Evolutionary conservation across 2,888 invertebrate species (phyloP).

Genomic region (Gasteruption jaculator): DNA sequence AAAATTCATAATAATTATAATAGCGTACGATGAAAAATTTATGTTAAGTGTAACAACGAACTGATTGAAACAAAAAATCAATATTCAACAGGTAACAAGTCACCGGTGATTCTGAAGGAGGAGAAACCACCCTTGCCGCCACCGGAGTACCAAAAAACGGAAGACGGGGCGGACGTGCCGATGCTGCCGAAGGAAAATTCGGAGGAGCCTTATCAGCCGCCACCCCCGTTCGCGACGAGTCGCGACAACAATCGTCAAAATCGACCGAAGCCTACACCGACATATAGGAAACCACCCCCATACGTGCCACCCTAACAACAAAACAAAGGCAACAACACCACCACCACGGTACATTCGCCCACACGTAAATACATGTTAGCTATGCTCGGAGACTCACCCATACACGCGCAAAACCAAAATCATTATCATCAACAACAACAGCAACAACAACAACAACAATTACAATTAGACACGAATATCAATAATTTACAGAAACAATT

Average conservation of each 20-base stretch:
- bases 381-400: constrained; percentile 46
- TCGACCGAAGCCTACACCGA: constrained; percentile 80
- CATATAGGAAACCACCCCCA: constrained; percentile 93
- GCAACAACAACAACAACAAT: too few relatives aligned
- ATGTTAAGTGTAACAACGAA: too few relatives aligned
- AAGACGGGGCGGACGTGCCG: constrained; percentile 53
- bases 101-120: constrained; percentile 90
- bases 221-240: constrained; percentile 75
- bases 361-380: constrained; percentile 49
- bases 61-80: background rate
- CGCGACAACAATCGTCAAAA: constrained; percentile 71
- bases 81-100: constrained; percentile 63
- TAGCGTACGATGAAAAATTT: too few relatives aligned
- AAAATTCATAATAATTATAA: too few relatives aligned
- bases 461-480: too few relatives aligned
- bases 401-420: constrained; percentile 42
- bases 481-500: too few relatives aligned
- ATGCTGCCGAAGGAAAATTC: constrained; percentile 48
- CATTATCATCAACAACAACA: constrained; percentile 16
- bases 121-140: constrained; percentile 91
- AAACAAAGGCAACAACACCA: constrained; percentile 16
- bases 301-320: constrained; percentile 91
- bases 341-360: constrained; percentile 37
- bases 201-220: constrained; percentile 84
- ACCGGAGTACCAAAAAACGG: constrained; percentile 65